Evolutionary conservation across 2,797 vertebrate genomes (phyloP).

Genomic region (Rhyacichthys aspro): DNA sequence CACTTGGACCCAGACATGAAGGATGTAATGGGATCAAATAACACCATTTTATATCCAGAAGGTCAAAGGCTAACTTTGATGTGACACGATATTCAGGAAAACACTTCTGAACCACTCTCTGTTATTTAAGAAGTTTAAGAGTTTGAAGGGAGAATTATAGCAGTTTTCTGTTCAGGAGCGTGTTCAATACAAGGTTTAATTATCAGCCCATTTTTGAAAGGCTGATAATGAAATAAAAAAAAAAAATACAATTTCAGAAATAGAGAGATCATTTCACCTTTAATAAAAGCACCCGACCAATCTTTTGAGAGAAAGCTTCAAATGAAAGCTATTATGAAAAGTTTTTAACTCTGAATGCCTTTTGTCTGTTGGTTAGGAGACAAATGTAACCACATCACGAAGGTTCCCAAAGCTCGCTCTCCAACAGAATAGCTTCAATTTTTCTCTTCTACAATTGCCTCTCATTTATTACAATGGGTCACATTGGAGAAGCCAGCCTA

Average conservation of each 20-base stretch:
- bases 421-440: constrained; percentile 42
- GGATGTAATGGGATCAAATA: constrained; percentile 17
- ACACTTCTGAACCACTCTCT: background rate
- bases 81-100: background rate
- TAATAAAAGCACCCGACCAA: background rate
- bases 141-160: background rate
- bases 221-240: background rate
- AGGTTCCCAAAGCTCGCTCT: constrained; percentile 42
- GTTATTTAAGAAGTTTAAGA: background rate
- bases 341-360: constrained; percentile 12
- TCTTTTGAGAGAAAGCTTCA: constrained; percentile 1
- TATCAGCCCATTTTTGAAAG: background rate
- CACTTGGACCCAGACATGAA: constrained; percentile 3
- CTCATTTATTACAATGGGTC: constrained; percentile 66
- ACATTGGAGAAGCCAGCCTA: constrained; percentile 63
- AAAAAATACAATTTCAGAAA: background rate
- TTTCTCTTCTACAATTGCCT: constrained; percentile 42
- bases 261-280: constrained; percentile 5
- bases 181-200: background rate
- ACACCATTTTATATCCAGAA: constrained; percentile 11
- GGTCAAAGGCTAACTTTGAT: constrained; percentile 2
- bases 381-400: constrained; percentile 45
- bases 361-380: constrained; percentile 31
- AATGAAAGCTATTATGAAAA: constrained; percentile 16
- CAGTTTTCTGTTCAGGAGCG: background rate